These are phyloP conservation scores for Dermochelys coriacea DNA, from an alignment of 2,797 vertebrate genomes.

Conservation along the genomic window DNA sequence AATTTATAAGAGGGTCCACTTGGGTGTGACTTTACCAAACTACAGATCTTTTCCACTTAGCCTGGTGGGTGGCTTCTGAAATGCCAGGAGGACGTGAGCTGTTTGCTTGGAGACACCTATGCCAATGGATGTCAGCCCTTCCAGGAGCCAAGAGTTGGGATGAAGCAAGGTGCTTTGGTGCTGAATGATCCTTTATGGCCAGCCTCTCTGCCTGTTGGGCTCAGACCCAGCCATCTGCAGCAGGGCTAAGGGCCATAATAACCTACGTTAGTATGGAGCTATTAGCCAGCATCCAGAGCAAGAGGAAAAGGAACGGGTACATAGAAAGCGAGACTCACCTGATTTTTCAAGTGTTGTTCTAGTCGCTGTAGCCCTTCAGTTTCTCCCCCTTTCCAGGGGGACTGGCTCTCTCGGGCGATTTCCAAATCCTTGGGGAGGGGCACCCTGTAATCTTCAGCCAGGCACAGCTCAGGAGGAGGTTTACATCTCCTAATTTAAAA, in stretches of 20 bases:
- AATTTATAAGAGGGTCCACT: neutral
- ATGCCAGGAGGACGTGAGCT: neutral
- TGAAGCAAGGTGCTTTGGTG: neutral
- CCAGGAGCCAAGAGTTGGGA: neutral
- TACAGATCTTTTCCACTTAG: neutral
- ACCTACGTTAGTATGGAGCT: neutral
- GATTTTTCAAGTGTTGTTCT: conserved; percentile 70
- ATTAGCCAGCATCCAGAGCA: neutral
- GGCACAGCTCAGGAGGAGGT: neutral
- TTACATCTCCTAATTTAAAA: conserved; percentile 55
- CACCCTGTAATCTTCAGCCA: conserved; percentile 50
- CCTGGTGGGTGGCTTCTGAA: neutral
- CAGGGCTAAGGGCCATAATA: neutral
- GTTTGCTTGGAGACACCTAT: neutral
- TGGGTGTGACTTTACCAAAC: fast-evolving
- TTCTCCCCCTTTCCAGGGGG: conserved; percentile 76
- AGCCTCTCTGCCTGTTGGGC: neutral
- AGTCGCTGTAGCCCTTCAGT: conserved; percentile 63
- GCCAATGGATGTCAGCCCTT: neutral
- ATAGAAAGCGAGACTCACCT: conserved; percentile 53
- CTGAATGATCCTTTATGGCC: neutral
- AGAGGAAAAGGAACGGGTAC: neutral
- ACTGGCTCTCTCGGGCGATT: conserved; percentile 33
- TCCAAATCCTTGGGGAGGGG: conserved; percentile 69
- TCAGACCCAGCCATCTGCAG: neutral